phyloP scores from a whole-genome alignment of 2,888 invertebrate species.

The Ophion ventricosus region DNA sequence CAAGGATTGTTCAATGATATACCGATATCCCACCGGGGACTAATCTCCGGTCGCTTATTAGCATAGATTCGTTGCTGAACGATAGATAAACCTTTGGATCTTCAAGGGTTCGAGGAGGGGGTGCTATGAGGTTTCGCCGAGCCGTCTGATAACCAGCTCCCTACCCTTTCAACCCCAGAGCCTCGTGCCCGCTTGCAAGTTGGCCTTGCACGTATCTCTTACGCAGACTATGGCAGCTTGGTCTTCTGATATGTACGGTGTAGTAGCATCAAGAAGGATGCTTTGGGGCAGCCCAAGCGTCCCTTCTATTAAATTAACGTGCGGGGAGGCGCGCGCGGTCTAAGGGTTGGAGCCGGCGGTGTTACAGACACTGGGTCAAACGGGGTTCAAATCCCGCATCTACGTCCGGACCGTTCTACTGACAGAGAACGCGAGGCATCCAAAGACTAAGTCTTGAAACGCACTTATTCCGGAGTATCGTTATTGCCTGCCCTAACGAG shows the following conservation, averaged over 20 bases:
- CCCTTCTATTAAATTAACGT: conserved; percentile 81
- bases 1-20: conserved; percentile 71
- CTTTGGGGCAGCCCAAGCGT: conserved; percentile 77
- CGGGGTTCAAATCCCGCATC: conserved; percentile 69
- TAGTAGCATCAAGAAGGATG: conserved; percentile 69
- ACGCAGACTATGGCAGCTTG: conserved; percentile 36
- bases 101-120: conserved; percentile 71
- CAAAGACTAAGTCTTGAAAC: conserved; percentile 15
- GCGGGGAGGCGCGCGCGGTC: conserved; percentile 68
- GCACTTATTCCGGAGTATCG: neutral
- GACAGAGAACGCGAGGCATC: conserved; percentile 7
- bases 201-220: conserved; percentile 72
- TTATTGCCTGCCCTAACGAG: neutral
- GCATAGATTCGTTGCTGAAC: conserved; percentile 76
- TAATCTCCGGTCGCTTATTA: conserved; percentile 75
- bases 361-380: conserved; percentile 75
- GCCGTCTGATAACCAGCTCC: conserved; percentile 77
- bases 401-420: conserved; percentile 25
- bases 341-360: conserved; percentile 72
- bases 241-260: conserved; percentile 29
- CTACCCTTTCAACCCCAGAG: conserved; percentile 1
- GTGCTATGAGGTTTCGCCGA: conserved; percentile 70
- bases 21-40: conserved; percentile 68
- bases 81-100: conserved; percentile 76
- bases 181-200: conserved; percentile 74